Percentiles rank a stretch among this genome's conserved stretches.
Evolutionary conservation across 2,888 invertebrate genomes (phyloP).

Genomic region (Drosophila histrio): DNA sequence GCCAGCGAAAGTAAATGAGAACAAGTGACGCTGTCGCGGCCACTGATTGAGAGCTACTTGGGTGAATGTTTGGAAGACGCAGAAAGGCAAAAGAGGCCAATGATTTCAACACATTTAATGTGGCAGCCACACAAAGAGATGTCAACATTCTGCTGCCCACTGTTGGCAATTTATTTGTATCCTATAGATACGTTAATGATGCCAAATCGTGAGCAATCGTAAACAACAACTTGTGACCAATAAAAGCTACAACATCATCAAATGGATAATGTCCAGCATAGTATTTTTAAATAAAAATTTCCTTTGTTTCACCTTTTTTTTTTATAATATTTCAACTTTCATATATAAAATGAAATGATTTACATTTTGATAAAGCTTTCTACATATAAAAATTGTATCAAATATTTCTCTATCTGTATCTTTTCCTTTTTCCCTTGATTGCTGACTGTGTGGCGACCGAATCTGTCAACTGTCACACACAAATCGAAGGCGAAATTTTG

Average conservation of each 20-base stretch:
- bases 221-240: constrained; percentile 37
- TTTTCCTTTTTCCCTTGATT: constrained; percentile 1
- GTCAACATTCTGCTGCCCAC: constrained; percentile 54
- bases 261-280: constrained; percentile 71
- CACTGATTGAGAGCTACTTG: constrained; percentile 13
- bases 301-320: too few relatives aligned
- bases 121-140: constrained; percentile 64
- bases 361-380: too few relatives aligned
- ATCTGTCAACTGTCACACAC: constrained; percentile 59
- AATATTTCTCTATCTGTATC: constrained; percentile 43
- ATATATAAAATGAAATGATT: too few relatives aligned
- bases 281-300: not conserved
- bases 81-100: constrained; percentile 23
- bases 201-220: constrained; percentile 16
- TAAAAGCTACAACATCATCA: not conserved
- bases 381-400: too few relatives aligned
- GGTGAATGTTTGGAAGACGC: constrained; percentile 28
- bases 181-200: constrained; percentile 40
- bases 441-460: constrained; percentile 26
- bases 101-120: constrained; percentile 71
- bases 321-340: too few relatives aligned
- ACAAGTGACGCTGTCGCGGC: constrained; percentile 16
- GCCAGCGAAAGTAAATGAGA: constrained; percentile 53
- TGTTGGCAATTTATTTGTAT: constrained; percentile 48
- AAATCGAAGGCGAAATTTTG: constrained; percentile 60